Evolutionary conservation across 2,888 invertebrate genomes (phyloP), one percentile per base, ranked within the genome.

Genomic region (Xestia c-nigrum): DNA sequence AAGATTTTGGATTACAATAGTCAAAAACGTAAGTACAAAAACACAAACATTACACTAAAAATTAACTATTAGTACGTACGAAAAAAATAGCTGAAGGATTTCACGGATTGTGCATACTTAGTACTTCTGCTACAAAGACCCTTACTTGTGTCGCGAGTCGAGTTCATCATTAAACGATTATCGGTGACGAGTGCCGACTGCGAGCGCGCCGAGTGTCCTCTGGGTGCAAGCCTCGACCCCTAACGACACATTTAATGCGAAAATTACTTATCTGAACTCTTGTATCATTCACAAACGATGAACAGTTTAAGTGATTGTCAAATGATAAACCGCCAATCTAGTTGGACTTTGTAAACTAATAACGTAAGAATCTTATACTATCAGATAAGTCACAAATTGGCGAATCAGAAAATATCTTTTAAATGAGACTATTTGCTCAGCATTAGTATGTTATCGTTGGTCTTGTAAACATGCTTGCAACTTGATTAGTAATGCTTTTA

Each of bases 141-240:
- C 14, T 31, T 21, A 7, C 46, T 68, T 31, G 12, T 43, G 40
- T 6, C 16, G 47, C 47, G 40, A 24, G 55, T 52, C 5, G 64
- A 75, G 50, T 64, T 70, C 69, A 46, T 80, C 85, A 78, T 85
- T 85, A 78, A 81, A 57, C 76, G 84, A 85, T 83, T 85, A 83
- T 72, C 31, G 63, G 70, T 65, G 75, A 50, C 72, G 71, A 67
- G 66, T 52, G 64, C 52, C 19, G 75, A 57, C 47, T 65, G 61
- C 31, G 63, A 73, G 31, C 40, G 43, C 47, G 88, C 80, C 85
- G 85, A 85, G 86, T 83, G 88, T 90, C 80, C 83, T 87, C 84
- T 79, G 85, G 80, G 81, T 69, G n/a, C 77, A 57, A 71, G 46
- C 40, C 40, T 52, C 38, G 72, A 81, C 81, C 85, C 81, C 81